Percentiles rank a stretch among this genome's conserved stretches.
Conservation (phyloP, 2,113 vertebrate species). For the Pipra filicauda region DNA sequence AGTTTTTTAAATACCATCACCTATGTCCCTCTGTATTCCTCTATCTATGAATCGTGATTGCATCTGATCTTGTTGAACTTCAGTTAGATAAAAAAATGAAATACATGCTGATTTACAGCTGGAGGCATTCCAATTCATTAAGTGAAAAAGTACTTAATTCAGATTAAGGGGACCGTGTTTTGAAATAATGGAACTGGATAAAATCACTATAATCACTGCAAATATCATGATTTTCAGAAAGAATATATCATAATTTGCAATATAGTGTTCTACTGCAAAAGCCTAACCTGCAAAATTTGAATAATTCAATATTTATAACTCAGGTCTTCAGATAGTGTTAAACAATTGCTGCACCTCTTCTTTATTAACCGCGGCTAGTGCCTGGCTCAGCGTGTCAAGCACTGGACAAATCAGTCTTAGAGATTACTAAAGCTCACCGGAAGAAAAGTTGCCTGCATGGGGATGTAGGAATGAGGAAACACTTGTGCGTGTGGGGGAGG, state of each 20-base stretch:
- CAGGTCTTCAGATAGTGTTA: neutral
- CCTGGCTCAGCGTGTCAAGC: neutral
- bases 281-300: neutral
- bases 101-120: neutral
- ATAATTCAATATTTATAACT: neutral
- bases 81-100: neutral
- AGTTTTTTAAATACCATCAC: neutral
- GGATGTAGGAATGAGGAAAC: neutral
- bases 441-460: neutral
- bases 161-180: neutral
- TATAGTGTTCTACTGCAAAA: neutral
- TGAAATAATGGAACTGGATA: neutral
- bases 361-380: neutral
- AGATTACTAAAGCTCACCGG: neutral
- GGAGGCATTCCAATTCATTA: neutral
- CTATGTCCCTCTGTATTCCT: neutral
- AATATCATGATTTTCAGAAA: neutral
- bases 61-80: neutral
- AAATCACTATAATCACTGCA: neutral
- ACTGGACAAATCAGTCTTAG: neutral
- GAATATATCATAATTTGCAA: neutral
- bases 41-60: neutral
- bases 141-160: neutral
- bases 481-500: accelerated
- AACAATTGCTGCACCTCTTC: neutral